Evolutionary conservation across 1,140 invertebrate species (phyloP).

Genomic region (Euura saliciscinereae): DNA sequence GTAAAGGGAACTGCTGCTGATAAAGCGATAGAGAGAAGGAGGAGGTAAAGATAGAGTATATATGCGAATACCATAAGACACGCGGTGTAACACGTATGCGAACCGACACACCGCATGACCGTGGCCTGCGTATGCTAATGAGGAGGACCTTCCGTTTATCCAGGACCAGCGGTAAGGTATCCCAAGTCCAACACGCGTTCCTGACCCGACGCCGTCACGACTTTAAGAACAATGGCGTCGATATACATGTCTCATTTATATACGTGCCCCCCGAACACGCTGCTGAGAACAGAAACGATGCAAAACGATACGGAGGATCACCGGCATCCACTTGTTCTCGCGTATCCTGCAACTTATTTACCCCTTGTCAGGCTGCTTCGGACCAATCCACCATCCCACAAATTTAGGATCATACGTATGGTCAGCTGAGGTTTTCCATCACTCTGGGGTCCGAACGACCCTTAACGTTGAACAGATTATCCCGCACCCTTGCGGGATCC

Average conservation of each 20-base stretch:
- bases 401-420: no score
- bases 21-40: neutral
- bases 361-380: no score
- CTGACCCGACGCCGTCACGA: conserved; percentile 50
- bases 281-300: neutral
- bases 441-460: neutral
- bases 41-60: neutral
- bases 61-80: neutral
- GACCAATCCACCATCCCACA: no score
- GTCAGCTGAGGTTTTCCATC: no score
- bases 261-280: conserved; percentile 2
- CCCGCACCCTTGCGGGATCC: neutral
- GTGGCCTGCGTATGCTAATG: conserved; percentile 10
- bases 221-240: conserved; percentile 51
- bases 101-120: neutral
- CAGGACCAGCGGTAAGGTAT: conserved; percentile 12
- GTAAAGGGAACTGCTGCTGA: neutral
- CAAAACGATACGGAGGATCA: neutral
- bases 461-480: neutral
- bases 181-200: conserved; percentile 42
- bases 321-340: no score
- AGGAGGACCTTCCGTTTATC: conserved; percentile 2
- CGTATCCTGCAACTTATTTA: no score
- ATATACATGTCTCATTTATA: conserved; percentile 52
- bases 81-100: conserved; percentile 7